Evolutionary conservation across 2,888 invertebrate species (phyloP).

Genomic region (Philopedon plagiatum): DNA sequence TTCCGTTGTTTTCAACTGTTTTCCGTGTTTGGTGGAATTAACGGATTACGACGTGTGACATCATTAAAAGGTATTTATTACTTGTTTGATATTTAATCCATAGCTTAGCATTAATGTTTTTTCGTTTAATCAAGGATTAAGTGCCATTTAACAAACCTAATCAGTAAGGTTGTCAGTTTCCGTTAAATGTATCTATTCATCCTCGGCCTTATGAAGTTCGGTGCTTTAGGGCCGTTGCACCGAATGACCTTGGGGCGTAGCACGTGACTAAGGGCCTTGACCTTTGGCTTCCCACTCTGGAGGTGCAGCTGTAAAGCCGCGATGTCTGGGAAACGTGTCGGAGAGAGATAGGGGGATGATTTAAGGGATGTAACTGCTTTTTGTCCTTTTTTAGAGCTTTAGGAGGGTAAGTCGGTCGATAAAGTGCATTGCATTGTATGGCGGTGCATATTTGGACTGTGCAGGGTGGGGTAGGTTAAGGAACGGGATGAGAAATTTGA

Average conservation of each 20-base stretch:
- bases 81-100: conserved; percentile 2
- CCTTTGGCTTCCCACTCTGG: conserved; percentile 65
- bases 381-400: conserved; percentile 8
- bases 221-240: conserved; percentile 59
- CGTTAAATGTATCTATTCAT: neutral
- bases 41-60: neutral
- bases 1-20: conserved; percentile 2
- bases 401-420: conserved; percentile 30
- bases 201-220: conserved; percentile 14
- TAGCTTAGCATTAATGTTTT: neutral
- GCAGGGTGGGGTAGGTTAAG: conserved; percentile 44
- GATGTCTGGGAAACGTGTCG: conserved; percentile 23
- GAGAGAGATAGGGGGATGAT: conserved; percentile 10
- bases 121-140: neutral
- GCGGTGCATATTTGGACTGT: conserved; percentile 36
- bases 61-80: conserved; percentile 11
- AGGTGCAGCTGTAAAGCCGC: conserved; percentile 20
- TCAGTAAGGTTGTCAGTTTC: neutral
- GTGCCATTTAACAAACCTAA: neutral
- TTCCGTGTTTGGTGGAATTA: neutral
- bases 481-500: neutral
- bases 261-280: conserved; percentile 75
- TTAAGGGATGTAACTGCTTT: conserved; percentile 15
- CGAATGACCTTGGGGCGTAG: conserved; percentile 71
- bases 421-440: conserved; percentile 29